Conservation (phyloP, 1,140 invertebrate species). For the Antheraea mylitta region DNA sequence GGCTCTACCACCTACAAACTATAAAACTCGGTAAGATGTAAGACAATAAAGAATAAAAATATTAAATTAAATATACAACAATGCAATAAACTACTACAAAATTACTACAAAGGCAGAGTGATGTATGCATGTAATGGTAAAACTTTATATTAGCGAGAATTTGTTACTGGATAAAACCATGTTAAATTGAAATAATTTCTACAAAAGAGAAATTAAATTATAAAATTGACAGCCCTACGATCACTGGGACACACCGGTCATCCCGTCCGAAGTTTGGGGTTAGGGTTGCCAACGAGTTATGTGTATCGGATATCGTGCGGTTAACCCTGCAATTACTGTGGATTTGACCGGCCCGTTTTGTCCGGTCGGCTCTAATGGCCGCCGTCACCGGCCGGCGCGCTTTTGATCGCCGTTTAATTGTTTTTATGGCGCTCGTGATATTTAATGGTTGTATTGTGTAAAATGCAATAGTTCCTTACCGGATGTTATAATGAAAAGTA, state of each 20-base stretch:
- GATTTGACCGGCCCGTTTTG: constrained; percentile 21
- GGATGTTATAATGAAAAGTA: not conserved
- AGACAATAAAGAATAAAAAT: too few relatives aligned
- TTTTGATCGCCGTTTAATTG: constrained; percentile 55
- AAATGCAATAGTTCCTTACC: not conserved
- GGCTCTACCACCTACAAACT: too few relatives aligned
- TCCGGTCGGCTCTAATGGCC: constrained; percentile 29
- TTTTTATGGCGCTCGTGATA: constrained; percentile 33
- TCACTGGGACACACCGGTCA: constrained; percentile 45
- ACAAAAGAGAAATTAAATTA: not conserved
- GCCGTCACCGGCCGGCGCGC: constrained; percentile 26
- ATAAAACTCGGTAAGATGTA: too few relatives aligned
- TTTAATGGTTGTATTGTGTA: constrained; percentile 7
- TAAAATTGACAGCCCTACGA: constrained; percentile 41
- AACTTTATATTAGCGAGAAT: too few relatives aligned
- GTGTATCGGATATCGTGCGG: constrained; percentile 38
- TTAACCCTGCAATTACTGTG: constrained; percentile 41
- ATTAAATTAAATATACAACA: too few relatives aligned
- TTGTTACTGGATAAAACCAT: too few relatives aligned
- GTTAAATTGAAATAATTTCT: too few relatives aligned
- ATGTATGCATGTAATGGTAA: too few relatives aligned
- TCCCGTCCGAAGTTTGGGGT: constrained; percentile 39
- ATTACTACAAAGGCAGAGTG: too few relatives aligned
- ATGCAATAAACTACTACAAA: too few relatives aligned
- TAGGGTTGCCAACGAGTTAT: constrained; percentile 40